Base-by-base conservation (phyloP, 30 jellyfish, hydroid and myxozoan species). In the Pseudorhiza aurosa region DNA sequence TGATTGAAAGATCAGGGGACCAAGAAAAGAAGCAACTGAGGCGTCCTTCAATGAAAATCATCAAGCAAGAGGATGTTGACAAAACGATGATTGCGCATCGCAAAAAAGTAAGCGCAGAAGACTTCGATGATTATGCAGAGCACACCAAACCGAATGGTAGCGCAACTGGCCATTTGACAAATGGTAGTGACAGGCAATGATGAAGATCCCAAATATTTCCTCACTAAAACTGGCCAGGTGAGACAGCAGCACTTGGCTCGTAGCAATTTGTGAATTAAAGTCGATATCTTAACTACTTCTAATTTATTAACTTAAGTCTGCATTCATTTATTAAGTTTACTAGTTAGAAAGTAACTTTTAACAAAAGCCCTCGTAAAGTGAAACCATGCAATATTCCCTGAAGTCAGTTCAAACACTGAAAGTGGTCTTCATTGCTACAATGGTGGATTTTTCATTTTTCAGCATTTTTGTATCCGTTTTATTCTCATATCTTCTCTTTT, bases 91-190 rank as follows among this genome's bases (percentile, higher is more conserved):
- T 50, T 40, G 79, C 51, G 26, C 91, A 65, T 46, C 75, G 78
- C 21, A 80, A 71, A 36, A 65, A 80, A 51, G 91, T 80, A 45
- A 64, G 77, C 15, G 91, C 75, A 1, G 91, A 80, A 31, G 91
- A 80, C 31, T 73, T 73, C 36, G 86, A 73, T 51, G 86, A 73
- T 32, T 73, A 53, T 18, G 50, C 86, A 0, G 86, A 73, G 63
- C 86, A 73, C 46, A 50, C 35, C 28, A 72, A 53, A 17, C 64
- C 59, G 29, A 72, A 72, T 35, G 86, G 86, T 18, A 24, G 64
- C 15, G 86, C 59, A 15, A 15, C 59, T 8, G 43, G 35, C 28
- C 63, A 42, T 1, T 9, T 28, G 33, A 51, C 18, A 75, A 73
- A 73, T 37, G 75, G 86, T 19, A 51, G 42, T 36, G 22, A 59